Conservation (phyloP, 2,113 vertebrate genomes). For the Phalacrocorax pelagicus region DNA sequence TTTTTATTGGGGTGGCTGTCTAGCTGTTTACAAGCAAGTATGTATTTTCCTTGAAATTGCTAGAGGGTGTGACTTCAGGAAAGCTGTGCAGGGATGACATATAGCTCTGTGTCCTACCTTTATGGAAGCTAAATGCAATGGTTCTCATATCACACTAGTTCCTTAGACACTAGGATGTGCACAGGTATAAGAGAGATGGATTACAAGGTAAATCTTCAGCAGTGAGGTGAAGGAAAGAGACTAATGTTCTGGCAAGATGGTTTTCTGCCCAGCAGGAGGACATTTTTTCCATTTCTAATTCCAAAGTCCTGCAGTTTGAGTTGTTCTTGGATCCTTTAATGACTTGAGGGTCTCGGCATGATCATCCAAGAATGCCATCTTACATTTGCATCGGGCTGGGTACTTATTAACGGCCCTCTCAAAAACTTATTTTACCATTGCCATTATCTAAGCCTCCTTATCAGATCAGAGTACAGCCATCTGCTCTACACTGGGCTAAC, state of each 20-base stretch:
- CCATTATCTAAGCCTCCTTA: background rate
- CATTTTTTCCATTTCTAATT: background rate
- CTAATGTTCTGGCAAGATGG: background rate
- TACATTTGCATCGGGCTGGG: background rate
- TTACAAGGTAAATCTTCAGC: background rate
- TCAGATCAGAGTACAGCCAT: background rate
- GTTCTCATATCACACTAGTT: background rate
- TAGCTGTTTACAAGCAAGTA: background rate
- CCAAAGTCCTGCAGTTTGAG: background rate
- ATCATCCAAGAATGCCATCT: background rate
- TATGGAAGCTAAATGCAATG: background rate
- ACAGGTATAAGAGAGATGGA: background rate
- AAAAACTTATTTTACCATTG: background rate
- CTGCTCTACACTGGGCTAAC: background rate
- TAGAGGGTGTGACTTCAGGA: background rate
- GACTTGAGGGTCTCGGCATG: background rate
- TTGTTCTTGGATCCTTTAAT: background rate
- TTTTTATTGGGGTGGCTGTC: background rate
- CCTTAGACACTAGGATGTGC: background rate
- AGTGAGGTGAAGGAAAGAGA: background rate
- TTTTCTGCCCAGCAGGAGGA: background rate
- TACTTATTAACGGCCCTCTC: background rate
- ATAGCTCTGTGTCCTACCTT: background rate
- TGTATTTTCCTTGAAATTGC: background rate
- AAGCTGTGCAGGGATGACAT: background rate